Conservation (phyloP, 2,888 invertebrate species). For the Trichopoda pennipes region DNA sequence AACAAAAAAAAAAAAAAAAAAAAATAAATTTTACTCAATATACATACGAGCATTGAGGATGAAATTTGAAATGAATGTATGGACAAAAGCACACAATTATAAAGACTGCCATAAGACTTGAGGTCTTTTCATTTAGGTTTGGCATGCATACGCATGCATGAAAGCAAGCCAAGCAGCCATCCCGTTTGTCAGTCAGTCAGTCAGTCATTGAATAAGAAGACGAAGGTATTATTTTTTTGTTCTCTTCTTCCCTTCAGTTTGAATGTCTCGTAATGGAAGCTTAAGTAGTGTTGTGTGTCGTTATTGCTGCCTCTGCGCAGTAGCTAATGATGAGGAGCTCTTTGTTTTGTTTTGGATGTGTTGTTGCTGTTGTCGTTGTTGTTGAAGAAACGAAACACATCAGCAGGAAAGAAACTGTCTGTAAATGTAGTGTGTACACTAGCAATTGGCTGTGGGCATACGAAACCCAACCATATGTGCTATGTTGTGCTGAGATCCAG, state of each 20-base stretch:
- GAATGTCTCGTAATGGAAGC: conserved; percentile 20
- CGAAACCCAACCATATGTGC: conserved; percentile 48
- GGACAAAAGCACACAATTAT: background rate
- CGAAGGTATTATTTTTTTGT: conserved; percentile 31
- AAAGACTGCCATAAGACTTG: conserved; percentile 24
- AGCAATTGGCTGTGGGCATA: conserved; percentile 46
- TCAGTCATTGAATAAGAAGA: conserved; percentile 27
- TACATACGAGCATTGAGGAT: background rate
- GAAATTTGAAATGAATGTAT: background rate
- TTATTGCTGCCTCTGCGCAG: conserved; percentile 49
- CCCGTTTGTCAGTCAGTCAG: conserved; percentile 18
- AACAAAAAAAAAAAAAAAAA: conserved; percentile 2
- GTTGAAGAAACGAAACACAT: conserved; percentile 41
- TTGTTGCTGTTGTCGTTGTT: too few species aligned
- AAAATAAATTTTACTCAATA: background rate
- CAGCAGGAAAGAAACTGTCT: conserved; percentile 53
- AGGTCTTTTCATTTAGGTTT: conserved; percentile 40
- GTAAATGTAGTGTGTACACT: conserved; percentile 40
- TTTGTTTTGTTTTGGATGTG: conserved; percentile 46
- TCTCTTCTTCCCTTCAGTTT: conserved; percentile 9
- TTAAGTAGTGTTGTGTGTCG: conserved; percentile 13
- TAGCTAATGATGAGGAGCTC: conserved; percentile 64
- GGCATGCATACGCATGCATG: conserved; percentile 59
- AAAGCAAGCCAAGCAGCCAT: conserved; percentile 54
- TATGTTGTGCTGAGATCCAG: conserved; percentile 36